Evolutionary conservation across 37 sponge, comb jelly and placozoan species (phyloP), one percentile per base, ranked within the genome.

Genomic region (Aplysina aerophoba): DNA sequence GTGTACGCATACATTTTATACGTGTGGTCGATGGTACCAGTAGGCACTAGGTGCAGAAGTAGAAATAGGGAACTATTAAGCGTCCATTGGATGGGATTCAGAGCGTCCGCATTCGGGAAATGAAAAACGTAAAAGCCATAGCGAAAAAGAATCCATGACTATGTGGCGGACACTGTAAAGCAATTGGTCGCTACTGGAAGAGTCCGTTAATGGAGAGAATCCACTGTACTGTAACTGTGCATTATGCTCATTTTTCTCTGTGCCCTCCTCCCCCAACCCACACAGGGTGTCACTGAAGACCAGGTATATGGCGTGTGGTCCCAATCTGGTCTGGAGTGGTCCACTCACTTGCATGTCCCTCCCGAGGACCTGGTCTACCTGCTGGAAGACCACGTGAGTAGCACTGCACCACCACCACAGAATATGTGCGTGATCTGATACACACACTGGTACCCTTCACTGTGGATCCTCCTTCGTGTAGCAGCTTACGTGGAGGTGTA

Each of bases 181-280:
- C 74, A 41, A 73, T 19, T 33, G 74, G 35, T 31, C 78, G 78
- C 25, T 37, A 17, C 53, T 41, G 25, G 78, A 54, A 75, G 78
- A 36, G 78, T 75, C 53, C 78, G 78, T 75, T 75, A 75, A 75
- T 75, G 53, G 78, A 75, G 78, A 75, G 44, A n/a, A n/a, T 75
- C 15, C 78, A 84, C 73, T 56, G 73, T 73, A 56, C 80, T n/a
- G n/a, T n/a, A n/a, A n/a, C n/a, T 44, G 6, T 44, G 3, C 50
- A 11, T 44, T 44, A 44, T 44, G 8, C 8, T 44, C 8, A 8
- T 8, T 44, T 44, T 8, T 11, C 50, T 44, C 8, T 44, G 50
- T 44, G 50, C 8, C 8, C 50, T 44, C 50, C 50, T 44, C 50
- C 50, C 50, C 8, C n/a, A n/a, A n/a, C n/a, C n/a, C 13, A 22